These are phyloP conservation scores for Polypterus bichir DNA, from an alignment of 2,113 vertebrate genomes.

Conservation along the genomic window DNA sequence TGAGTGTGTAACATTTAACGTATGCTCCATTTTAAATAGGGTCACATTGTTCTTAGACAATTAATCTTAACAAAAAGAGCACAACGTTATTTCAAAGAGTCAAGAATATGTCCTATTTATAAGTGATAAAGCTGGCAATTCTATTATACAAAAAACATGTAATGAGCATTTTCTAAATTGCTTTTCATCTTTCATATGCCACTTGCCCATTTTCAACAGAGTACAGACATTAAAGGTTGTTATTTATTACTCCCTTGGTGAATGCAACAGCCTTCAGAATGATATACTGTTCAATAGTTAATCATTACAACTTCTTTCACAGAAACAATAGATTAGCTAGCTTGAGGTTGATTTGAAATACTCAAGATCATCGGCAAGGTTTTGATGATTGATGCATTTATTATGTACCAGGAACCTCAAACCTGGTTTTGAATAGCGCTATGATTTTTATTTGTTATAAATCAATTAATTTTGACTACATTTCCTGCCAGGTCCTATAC, in stretches of 20 bases:
- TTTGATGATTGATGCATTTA: neutral
- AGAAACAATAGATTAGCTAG: neutral
- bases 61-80: no score
- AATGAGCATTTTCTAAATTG: neutral
- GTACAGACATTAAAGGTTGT: neutral
- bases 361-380: neutral
- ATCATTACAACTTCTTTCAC: slow-evolving; percentile 3
- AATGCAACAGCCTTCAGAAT: neutral
- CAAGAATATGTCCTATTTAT: neutral
- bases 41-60: no score
- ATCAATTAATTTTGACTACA: neutral
- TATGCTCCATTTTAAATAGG: no score
- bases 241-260: neutral
- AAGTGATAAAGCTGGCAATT: neutral
- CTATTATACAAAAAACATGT: neutral
- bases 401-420: neutral
- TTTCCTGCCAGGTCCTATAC: neutral
- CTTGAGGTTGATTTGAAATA: neutral
- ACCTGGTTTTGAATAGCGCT: neutral
- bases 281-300: neutral
- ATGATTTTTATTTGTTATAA: neutral
- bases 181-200: neutral
- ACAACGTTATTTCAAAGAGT: no score
- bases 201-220: neutral
- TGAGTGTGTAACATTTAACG: no score